Conservation (phyloP, 2,797 vertebrate species). For the Vireo griseus region DNA sequence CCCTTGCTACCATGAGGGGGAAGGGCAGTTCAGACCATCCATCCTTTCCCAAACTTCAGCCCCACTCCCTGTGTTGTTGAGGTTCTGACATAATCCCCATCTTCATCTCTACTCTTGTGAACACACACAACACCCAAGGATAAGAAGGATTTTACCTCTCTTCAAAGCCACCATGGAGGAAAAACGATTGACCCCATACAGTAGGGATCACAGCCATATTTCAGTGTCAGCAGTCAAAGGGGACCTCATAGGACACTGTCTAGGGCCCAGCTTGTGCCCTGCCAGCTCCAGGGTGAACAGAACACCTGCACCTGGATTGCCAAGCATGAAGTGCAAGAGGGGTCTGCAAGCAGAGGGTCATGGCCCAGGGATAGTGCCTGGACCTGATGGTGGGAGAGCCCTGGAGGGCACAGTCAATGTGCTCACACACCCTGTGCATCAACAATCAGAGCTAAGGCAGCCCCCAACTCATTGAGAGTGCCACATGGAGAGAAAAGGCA, state of each 20-base stretch:
- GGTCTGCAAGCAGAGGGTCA: not conserved
- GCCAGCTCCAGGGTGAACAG: not conserved
- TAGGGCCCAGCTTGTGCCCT: too few relatives aligned
- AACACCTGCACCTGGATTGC: not conserved
- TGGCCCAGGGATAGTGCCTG: accelerated
- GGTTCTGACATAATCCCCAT: not conserved
- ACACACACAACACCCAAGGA: not conserved
- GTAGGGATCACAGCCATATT: accelerated
- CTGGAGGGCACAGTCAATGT: too few relatives aligned
- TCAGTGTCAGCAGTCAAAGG: not conserved
- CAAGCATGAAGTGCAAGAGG: not conserved
- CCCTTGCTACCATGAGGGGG: not conserved
- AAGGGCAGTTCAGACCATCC: not conserved
- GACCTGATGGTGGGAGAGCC: not conserved
- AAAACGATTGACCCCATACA: not conserved
- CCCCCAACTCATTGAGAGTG: not conserved
- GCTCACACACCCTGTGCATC: accelerated
- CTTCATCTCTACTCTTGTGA: not conserved
- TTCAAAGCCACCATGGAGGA: not conserved
- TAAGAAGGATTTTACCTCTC: not conserved
- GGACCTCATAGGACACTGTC: not conserved
- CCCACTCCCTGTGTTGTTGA: accelerated
- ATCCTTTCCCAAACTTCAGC: not conserved
- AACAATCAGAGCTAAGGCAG: not conserved
- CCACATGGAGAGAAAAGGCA: not conserved